Evolutionary conservation across 2,888 invertebrate genomes (phyloP), one percentile per base, ranked within the genome.

Genomic region (Holacanthella duospinosa): DNA sequence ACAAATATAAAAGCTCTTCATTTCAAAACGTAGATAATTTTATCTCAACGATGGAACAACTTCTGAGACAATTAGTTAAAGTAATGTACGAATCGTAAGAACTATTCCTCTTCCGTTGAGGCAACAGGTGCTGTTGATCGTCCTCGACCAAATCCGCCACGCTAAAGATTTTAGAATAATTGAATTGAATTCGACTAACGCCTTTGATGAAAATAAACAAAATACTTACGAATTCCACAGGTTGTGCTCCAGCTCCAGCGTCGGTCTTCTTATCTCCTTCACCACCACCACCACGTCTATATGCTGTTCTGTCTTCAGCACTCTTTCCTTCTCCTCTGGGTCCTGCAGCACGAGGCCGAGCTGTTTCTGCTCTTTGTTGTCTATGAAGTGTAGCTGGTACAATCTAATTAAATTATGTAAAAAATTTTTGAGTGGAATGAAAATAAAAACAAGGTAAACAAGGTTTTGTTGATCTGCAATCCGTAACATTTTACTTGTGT

Each of bases 301-400:
- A 92, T 16, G 86, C 86, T 6, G 86, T 84, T 66, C 92, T 83
- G 78, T 93, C 92, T 77, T 91, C 91, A 0, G 87, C 85, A 2
- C 86, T 84, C 75, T 88, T 85, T 55, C 82, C 80, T 68, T 90
- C 86, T 55, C 83, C 80, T 71, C 86, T 80, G 25, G 87, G 83
- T 43, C 84, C 83, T 2, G 84, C 81, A 53, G 86, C 82, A 0
- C 91, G 83, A 60, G 91, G 87, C 64, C 93, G 84, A 36, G 87
- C 86, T 1, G 92, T 85, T 78, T 94, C 94, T 2, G 89, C 84
- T 71, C 93, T 84, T 12, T 86, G 85, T 73, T 92, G 93, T 69
- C 93, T 85, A 81, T 95, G 97, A 71, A 99, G 82, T 1, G 99
- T 99, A 1, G 95, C 88, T 44, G 99, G 99, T 43, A 99, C 96